Percentiles rank a stretch among this genome's conserved stretches.
phyloP scores from a whole-genome alignment of 1,140 invertebrate genomes.

The Phortica variegata region DNA sequence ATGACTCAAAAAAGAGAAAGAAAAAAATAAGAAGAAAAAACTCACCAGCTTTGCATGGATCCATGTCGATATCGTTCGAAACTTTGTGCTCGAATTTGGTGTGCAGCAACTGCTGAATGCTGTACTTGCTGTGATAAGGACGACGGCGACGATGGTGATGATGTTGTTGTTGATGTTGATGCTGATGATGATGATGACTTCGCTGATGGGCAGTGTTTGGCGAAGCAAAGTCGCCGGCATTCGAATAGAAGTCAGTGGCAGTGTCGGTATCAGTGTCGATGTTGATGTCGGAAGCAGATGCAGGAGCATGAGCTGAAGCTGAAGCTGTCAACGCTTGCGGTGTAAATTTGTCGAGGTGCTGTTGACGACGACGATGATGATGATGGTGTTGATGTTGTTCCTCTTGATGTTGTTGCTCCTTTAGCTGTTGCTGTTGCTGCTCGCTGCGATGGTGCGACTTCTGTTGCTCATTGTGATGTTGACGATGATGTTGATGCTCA shows the following conservation, averaged over 20 bases:
- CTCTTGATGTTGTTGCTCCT: neutral
- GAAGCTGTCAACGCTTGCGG: too few relatives aligned
- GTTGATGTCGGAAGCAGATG: too few relatives aligned
- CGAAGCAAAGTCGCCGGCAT: too few relatives aligned
- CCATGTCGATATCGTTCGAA: conserved; percentile 75
- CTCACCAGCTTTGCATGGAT: conserved; percentile 84
- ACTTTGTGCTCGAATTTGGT: conserved; percentile 66
- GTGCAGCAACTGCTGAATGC: conserved; percentile 68
- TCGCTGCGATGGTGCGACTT: neutral
- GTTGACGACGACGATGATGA: conserved; percentile 2
- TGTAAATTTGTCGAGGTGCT: too few relatives aligned
- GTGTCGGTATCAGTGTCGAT: neutral
- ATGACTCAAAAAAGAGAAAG: too few relatives aligned
- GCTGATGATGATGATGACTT: conserved; percentile 15
- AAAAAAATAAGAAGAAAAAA: too few relatives aligned
- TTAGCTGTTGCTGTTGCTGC: conserved; percentile 4
- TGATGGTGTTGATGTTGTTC: neutral
- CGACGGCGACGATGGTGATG: conserved; percentile 25
- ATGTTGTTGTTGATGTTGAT: conserved; percentile 19
- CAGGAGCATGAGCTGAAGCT: neutral
- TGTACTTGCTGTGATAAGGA: conserved; percentile 61
- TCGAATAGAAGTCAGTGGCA: too few relatives aligned
- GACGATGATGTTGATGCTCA: neutral
- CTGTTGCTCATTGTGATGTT: neutral
- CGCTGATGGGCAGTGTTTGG: too few relatives aligned